Evolutionary conservation across 2,113 vertebrate genomes (phyloP), one percentile per base, ranked within the genome.

Genomic region (Triplophysa tibetana): DNA sequence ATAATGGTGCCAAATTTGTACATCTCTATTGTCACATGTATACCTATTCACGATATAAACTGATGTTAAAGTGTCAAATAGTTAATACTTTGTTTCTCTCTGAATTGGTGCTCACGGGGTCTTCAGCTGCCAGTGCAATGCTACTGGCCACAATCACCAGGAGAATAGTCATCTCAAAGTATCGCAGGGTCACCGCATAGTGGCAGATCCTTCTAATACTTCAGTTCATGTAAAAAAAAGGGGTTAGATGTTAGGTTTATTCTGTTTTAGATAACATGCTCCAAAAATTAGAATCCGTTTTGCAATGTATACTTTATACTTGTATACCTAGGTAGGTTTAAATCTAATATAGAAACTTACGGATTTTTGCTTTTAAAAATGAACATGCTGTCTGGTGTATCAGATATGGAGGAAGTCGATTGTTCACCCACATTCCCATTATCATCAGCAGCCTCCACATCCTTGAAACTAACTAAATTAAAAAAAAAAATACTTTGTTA

Each of bases 131-230:
- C 75, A 99, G 89, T 19, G 98, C 97, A 0, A 99, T 98, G 93
- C 98, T 99, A 92, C 98, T 99, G 26, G 97, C 96, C 1, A 97
- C 97, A 0, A 99, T 99, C 89, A 99, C 98, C 69, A 99, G 93
- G 1, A 99, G 96, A 86, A 99, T 99, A 89, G 94, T 95, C 96
- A 98, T 99, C 94, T 99, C 98, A 10, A 99, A 99, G 90, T 99
- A 99, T 74, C 97, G 95, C 82, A 99, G 88, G 80, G 94, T 98
- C 68, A 99, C 98, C 4, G 97, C 91, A 83, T 97, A 98, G 90
- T 99, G 98, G 81, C 98, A 99, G 76, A 96, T 95, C 86, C 93
- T 93, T 70, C 98, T 91, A 83, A 99, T 94, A 58, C 98, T 99
- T 81, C 11, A 54, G 54, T 88, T 0, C 82, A 38, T 23, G 23